These are phyloP conservation scores for Channallabes apus DNA, from an alignment of 2,797 vertebrate genomes.

Conservation along the genomic window DNA sequence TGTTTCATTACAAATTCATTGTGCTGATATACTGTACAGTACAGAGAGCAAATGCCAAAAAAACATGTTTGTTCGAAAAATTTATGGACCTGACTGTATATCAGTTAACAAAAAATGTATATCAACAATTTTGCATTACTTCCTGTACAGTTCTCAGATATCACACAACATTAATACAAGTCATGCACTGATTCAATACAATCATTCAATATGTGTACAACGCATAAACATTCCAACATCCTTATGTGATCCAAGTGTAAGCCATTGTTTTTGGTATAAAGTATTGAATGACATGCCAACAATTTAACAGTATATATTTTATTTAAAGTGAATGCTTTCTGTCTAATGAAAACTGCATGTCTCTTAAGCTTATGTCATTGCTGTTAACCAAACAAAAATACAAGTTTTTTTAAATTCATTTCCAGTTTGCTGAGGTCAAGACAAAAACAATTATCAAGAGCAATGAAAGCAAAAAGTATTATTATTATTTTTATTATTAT, in stretches of 20 bases:
- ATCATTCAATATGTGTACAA: not conserved
- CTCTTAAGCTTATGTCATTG: conserved; percentile 3
- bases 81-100: too few species aligned
- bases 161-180: not conserved
- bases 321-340: not conserved
- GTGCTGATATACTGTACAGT: too few species aligned
- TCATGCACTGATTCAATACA: too few species aligned
- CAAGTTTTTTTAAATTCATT: conserved; percentile 1
- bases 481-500: too few species aligned
- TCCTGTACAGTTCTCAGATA: too few species aligned
- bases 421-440: conserved; percentile 11
- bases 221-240: not conserved
- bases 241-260: not conserved
- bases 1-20: too few species aligned
- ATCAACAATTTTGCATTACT: too few species aligned
- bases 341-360: conserved; percentile 21
- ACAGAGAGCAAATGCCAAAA: too few species aligned
- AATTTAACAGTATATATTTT: not conserved
- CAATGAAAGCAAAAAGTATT: not conserved
- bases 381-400: not conserved
- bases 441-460: conserved; percentile 24
- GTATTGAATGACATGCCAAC: not conserved
- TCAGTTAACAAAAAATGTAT: too few species aligned
- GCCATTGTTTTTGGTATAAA: not conserved
- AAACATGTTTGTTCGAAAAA: too few species aligned